A percentile compares a stretch with the other conserved stretches of the same genome.
Evolutionary conservation across 2,113 vertebrate genomes (phyloP).

Genomic region (Apaloderma vittatum): DNA sequence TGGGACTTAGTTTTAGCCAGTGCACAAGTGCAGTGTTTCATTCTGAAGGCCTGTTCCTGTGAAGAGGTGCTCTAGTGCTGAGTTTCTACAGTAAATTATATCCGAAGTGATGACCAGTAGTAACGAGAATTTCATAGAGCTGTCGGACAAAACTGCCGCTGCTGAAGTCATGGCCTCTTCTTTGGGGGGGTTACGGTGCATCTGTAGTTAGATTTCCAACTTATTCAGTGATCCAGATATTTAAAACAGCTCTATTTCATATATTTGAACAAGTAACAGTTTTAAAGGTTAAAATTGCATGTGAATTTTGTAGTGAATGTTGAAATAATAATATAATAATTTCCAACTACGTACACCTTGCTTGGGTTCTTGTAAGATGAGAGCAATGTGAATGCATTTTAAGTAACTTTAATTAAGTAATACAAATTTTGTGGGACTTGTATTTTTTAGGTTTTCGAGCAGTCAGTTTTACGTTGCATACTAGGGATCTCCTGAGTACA

Average conservation of each 20-base stretch:
- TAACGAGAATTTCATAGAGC: neutral
- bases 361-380: neutral
- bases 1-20: neutral
- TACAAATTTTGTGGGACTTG: slow-evolving; percentile 60
- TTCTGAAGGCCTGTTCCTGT: neutral
- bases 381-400: neutral
- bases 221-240: neutral
- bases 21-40: neutral
- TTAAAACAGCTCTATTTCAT: neutral
- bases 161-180: neutral
- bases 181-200: neutral
- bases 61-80: neutral
- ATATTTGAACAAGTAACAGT: neutral
- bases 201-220: neutral
- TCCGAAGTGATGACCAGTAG: neutral
- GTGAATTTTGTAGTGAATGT: neutral
- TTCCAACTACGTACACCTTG: neutral
- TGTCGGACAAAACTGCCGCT: neutral
- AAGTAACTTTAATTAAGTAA: neutral
- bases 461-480: slow-evolving; percentile 91
- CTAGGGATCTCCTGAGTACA: slow-evolving; percentile 90
- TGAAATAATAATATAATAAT: neutral
- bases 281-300: neutral
- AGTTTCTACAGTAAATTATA: neutral
- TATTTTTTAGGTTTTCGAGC: slow-evolving; percentile 88